Percentiles rank a stretch among this genome's conserved stretches.
Conservation (phyloP, 2,888 invertebrate genomes). For the Cerastoderma edule region DNA sequence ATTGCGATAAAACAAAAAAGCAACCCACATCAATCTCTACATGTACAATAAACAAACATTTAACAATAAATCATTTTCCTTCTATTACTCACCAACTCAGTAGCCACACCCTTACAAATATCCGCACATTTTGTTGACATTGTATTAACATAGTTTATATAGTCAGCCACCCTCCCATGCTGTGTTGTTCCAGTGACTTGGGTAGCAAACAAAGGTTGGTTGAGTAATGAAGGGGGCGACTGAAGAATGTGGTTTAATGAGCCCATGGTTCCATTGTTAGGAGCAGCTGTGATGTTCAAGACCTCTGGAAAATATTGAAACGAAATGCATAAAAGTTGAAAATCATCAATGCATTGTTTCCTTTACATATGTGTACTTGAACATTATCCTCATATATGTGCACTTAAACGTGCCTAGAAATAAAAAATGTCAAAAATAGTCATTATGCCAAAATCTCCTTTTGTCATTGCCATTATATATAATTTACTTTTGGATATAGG, state of each 20-base stretch:
- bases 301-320: slow-evolving; percentile 73
- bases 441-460: too few species aligned
- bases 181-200: not conserved
- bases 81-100: not conserved
- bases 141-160: not conserved
- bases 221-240: not conserved
- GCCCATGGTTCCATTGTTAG: slow-evolving; percentile 84
- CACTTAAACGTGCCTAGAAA: too few species aligned
- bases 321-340: not conserved
- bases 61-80: too few species aligned
- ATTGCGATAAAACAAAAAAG: too few species aligned
- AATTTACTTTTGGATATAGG: too few species aligned
- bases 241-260: slow-evolving; percentile 62
- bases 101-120: not conserved
- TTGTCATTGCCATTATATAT: too few species aligned
- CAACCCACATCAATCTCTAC: too few species aligned
- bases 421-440: too few species aligned
- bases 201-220: not conserved
- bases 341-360: too few species aligned
- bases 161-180: not conserved
- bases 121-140: not conserved
- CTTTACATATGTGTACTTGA: too few species aligned
- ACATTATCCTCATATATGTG: too few species aligned
- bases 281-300: slow-evolving; percentile 79
- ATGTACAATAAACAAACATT: too few species aligned